phyloP scores from a whole-genome alignment of 2,797 vertebrate genomes.

The Ibycter americanus region DNA sequence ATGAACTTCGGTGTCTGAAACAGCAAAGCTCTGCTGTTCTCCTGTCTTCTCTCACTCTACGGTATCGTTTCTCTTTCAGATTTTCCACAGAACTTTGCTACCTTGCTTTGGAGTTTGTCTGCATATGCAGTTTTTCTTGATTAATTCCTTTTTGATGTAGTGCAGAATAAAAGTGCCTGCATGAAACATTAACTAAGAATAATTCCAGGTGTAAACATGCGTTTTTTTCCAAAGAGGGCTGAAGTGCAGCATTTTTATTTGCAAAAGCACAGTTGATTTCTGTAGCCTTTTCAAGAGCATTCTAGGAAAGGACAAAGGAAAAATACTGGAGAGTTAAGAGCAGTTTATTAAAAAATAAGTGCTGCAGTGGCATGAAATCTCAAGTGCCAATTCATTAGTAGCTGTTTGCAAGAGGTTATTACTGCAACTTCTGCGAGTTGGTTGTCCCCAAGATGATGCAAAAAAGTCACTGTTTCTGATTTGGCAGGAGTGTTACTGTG shows the following conservation, averaged over 20 bases:
- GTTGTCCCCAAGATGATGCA: background rate
- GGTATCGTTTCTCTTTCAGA: background rate
- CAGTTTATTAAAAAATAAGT: background rate
- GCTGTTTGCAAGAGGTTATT: no score
- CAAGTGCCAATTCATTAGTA: background rate
- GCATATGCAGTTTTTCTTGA: background rate
- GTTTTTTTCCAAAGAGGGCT: background rate
- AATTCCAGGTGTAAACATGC: background rate
- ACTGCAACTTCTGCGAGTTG: no score
- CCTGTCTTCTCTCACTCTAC: background rate
- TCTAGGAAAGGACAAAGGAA: background rate
- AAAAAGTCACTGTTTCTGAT: background rate
- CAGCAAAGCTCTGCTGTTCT: background rate
- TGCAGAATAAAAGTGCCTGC: background rate
- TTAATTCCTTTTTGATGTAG: background rate
- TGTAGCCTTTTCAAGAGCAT: background rate
- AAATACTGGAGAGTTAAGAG: background rate
- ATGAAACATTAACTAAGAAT: background rate
- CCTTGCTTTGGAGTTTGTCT: background rate
- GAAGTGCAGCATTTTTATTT: background rate
- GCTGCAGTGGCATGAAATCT: background rate
- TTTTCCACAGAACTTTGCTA: background rate
- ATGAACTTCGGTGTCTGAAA: background rate
- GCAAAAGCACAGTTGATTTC: background rate
- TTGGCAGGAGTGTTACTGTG: background rate